phyloP scores from a whole-genome alignment of 2,113 vertebrate genomes.

The Alces alces region DNA sequence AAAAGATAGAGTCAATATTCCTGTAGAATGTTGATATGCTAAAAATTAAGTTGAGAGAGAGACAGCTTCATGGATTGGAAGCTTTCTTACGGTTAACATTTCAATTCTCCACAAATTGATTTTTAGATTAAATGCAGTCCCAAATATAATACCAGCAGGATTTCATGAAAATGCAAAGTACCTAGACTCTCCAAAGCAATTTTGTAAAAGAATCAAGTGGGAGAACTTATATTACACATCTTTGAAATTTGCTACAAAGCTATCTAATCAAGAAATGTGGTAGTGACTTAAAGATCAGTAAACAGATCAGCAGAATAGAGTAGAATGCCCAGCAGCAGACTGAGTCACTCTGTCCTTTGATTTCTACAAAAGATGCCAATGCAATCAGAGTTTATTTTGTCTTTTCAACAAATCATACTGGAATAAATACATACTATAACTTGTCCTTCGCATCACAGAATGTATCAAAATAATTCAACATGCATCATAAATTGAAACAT shows the following conservation, averaged over 20 bases:
- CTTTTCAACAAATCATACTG: neutral
- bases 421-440: neutral
- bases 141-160: neutral
- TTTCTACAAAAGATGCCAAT: neutral
- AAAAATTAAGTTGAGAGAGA: neutral
- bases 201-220: neutral
- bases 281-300: neutral
- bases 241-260: neutral
- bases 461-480: neutral
- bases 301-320: neutral
- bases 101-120: neutral
- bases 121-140: neutral
- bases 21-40: neutral
- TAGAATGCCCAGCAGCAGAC: neutral
- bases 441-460: neutral
- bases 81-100: neutral
- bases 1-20: neutral
- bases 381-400: neutral
- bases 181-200: neutral
- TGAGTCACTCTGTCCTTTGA: accelerated
- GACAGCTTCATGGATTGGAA: neutral
- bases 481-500: neutral
- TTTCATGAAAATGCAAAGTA: neutral
- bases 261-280: neutral
- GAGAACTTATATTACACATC: neutral